A percentile compares a stretch with the other conserved stretches of the same genome.
phyloP scores from a whole-genome alignment of 2,888 invertebrate species.

The Andrena minutula region DNA sequence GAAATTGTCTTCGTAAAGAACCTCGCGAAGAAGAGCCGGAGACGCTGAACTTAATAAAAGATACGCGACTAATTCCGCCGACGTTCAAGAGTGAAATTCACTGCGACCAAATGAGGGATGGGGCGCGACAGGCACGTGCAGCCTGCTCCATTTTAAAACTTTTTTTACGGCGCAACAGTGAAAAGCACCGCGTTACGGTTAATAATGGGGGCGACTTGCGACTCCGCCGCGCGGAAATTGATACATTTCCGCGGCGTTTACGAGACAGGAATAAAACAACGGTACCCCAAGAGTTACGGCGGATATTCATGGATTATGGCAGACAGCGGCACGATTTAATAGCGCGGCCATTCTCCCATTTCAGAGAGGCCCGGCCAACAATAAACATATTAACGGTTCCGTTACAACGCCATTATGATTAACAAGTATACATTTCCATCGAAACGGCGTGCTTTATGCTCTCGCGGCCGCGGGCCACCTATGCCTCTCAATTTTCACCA shows the following conservation, averaged over 20 bases:
- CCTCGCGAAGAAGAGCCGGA: neutral
- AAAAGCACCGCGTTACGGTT: constrained; percentile 27
- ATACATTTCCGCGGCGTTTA: constrained; percentile 57
- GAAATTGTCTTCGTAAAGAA: neutral
- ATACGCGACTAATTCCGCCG: neutral
- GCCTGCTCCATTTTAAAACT: neutral
- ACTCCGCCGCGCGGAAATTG: constrained; percentile 46
- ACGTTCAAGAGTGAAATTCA: neutral
- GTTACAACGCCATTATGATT: constrained; percentile 30
- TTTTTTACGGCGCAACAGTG: constrained; percentile 19
- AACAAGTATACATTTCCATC: constrained; percentile 15
- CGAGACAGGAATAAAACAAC: constrained; percentile 53
- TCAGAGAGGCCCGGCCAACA: constrained; percentile 61
- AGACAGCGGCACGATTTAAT: constrained; percentile 69
- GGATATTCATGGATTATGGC: constrained; percentile 63
- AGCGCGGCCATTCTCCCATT: constrained; percentile 63
- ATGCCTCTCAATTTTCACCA: constrained; percentile 9
- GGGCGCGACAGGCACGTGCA: neutral
- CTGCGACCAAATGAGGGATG: neutral
- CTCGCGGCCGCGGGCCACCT: neutral
- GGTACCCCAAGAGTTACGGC: constrained; percentile 47
- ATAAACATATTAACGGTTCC: constrained; percentile 69
- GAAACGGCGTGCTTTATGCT: neutral
- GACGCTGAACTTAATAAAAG: constrained; percentile 10
- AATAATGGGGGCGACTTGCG: constrained; percentile 36